These are phyloP conservation scores for Clarias fuscus DNA, from an alignment of 2,797 vertebrate genomes.

Conservation along the genomic window DNA sequence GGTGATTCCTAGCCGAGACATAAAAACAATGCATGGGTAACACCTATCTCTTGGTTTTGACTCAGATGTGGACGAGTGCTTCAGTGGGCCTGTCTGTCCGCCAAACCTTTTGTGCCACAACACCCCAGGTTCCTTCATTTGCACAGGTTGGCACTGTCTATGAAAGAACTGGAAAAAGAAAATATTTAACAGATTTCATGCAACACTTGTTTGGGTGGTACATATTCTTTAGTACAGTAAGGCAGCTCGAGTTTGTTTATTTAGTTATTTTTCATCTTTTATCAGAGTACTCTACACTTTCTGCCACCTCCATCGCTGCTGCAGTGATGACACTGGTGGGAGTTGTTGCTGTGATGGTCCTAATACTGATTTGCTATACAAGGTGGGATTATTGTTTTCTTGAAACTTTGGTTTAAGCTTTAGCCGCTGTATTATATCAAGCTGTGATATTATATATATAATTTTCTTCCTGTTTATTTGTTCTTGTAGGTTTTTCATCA, in stretches of 20 bases:
- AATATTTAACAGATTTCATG: background rate
- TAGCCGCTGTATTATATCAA: background rate
- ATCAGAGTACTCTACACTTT: constrained; percentile 58
- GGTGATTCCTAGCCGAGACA: background rate
- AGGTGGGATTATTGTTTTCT: constrained; percentile 59
- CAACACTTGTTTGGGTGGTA: background rate
- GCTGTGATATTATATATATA: no score
- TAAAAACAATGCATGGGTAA: background rate
- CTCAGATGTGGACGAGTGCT: constrained; percentile 78
- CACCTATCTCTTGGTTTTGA: background rate
- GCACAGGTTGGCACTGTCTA: constrained; percentile 68
- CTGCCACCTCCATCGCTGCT: constrained; percentile 60
- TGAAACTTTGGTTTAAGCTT: background rate
- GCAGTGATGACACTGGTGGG: constrained; percentile 65
- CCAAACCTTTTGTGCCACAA: constrained; percentile 69
- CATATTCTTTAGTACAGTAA: background rate
- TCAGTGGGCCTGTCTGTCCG: constrained; percentile 63
- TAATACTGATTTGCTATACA: constrained; percentile 67
- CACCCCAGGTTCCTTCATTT: constrained; percentile 71
- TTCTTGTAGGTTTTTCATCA: constrained; percentile 69
- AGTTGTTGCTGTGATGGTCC: constrained; percentile 58
- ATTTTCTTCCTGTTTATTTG: background rate
- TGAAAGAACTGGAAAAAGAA: background rate
- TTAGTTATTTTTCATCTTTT: background rate
- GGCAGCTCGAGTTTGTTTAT: background rate